Conservation (phyloP, 2,797 vertebrate genomes). For the Merluccius polli region DNA sequence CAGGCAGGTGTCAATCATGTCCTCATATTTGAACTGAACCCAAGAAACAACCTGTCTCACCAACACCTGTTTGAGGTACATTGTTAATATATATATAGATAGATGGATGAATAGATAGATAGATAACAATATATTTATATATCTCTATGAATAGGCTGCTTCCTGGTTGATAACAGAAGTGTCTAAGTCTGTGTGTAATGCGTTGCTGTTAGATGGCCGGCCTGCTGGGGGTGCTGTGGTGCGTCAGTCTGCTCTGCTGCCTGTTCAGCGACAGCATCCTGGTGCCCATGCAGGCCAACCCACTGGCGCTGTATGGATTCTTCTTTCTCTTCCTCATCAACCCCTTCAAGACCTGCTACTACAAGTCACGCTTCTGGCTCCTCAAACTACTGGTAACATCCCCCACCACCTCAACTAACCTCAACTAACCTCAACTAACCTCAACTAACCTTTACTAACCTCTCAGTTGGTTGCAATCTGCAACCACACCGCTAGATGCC, state of each 20-base stretch:
- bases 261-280: conserved; percentile 79
- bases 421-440: neutral
- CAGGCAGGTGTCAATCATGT: conserved; percentile 99
- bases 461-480: no score
- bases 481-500: no score
- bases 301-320: conserved; percentile 91
- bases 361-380: conserved; percentile 99
- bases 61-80: conserved; percentile 93
- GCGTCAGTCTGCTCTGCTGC: conserved; percentile 91
- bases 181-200: neutral
- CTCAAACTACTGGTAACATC: conserved; percentile 91
- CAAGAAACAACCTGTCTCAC: conserved; percentile 96
- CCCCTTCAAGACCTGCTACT: conserved; percentile 97
- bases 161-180: neutral
- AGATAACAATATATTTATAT: no score
- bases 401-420: neutral
- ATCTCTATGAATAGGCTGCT: no score
- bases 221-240: conserved; percentile 94
- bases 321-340: conserved; percentile 98
- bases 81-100: neutral
- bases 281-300: conserved; percentile 90
- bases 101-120: no score
- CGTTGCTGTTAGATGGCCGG: conserved; percentile 85
- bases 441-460: neutral
- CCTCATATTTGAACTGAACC: conserved; percentile 98